phyloP scores from a whole-genome alignment of 2,797 vertebrate species.

The Sphenopsis melanotis region DNA sequence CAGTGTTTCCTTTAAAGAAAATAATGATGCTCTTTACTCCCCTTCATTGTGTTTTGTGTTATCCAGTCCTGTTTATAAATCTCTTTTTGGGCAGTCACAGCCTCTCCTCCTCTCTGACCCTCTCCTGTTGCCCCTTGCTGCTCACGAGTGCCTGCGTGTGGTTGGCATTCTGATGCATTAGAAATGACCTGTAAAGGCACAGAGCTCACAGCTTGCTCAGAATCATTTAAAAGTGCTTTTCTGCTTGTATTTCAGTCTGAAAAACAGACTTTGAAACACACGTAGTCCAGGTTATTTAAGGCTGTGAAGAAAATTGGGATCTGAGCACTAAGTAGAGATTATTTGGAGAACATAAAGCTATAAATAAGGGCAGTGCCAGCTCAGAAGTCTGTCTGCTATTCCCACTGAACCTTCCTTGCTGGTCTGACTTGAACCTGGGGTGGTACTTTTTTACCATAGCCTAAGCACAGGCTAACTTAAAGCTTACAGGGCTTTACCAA shows the following conservation, averaged over 20 bases:
- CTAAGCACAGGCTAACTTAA: not conserved
- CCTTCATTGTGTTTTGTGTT: not conserved
- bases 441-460: not conserved
- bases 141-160: not conserved
- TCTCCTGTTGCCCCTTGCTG: not conserved
- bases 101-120: not conserved
- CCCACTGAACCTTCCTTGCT: not conserved
- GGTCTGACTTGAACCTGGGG: not conserved
- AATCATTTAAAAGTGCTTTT: not conserved
- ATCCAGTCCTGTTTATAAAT: not conserved
- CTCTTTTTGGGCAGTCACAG: not conserved
- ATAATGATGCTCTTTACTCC: not conserved
- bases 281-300: not conserved
- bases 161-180: not conserved
- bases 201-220: not conserved
- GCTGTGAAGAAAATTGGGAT: not conserved
- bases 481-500: not conserved
- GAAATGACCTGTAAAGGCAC: not conserved
- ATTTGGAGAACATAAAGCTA: not conserved
- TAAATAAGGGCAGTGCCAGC: not conserved
- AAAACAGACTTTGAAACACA: not conserved
- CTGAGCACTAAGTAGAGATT: not conserved
- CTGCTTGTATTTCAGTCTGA: not conserved
- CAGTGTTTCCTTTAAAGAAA: not conserved
- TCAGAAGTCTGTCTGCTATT: not conserved